Percentiles rank a stretch among this genome's conserved stretches.
Conservation (phyloP, 2,888 invertebrate genomes). For the Marasmarcha lunaedactyla region DNA sequence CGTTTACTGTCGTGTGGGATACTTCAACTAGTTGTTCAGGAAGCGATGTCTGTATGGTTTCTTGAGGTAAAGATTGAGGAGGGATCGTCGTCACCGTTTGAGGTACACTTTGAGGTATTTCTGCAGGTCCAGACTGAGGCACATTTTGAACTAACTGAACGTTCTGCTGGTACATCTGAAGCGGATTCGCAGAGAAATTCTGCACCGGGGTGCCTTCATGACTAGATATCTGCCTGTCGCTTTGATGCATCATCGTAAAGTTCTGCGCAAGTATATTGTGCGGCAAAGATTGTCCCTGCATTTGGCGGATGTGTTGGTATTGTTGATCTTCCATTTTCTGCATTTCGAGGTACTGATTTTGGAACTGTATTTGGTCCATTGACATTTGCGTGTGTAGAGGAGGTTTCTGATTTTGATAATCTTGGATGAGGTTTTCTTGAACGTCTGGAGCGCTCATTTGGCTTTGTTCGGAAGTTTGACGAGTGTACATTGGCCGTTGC, state of each 20-base stretch:
- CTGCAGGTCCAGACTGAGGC: background rate
- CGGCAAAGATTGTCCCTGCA: conserved; percentile 58
- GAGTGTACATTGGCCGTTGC: conserved; percentile 50
- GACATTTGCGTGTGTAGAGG: conserved; percentile 48
- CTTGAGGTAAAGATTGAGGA: conserved; percentile 1
- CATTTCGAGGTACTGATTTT: conserved; percentile 33
- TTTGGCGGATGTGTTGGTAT: conserved; percentile 39
- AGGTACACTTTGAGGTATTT: conserved; percentile 20
- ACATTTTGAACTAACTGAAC: conserved; percentile 23
- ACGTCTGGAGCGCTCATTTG: conserved; percentile 46
- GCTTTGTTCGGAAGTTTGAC: conserved; percentile 59
- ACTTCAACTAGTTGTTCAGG: conserved; percentile 2
- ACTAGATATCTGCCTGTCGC: conserved; percentile 62
- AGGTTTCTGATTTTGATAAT: conserved; percentile 46
- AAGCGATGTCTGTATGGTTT: background rate
- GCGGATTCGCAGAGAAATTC: conserved; percentile 53
- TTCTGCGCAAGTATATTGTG: conserved; percentile 51
- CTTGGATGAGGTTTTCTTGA: conserved; percentile 39
- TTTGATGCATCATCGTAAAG: conserved; percentile 47
- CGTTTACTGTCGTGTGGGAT: too few species aligned
- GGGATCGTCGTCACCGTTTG: conserved; percentile 15
- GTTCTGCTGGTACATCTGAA: conserved; percentile 53
- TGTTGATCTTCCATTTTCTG: conserved; percentile 42
- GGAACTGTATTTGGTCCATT: conserved; percentile 46
- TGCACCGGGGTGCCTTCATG: conserved; percentile 65